Percentiles rank a stretch among this genome's conserved stretches.
phyloP scores from a whole-genome alignment of 2,113 vertebrate species.

The Naja naja region DNA sequence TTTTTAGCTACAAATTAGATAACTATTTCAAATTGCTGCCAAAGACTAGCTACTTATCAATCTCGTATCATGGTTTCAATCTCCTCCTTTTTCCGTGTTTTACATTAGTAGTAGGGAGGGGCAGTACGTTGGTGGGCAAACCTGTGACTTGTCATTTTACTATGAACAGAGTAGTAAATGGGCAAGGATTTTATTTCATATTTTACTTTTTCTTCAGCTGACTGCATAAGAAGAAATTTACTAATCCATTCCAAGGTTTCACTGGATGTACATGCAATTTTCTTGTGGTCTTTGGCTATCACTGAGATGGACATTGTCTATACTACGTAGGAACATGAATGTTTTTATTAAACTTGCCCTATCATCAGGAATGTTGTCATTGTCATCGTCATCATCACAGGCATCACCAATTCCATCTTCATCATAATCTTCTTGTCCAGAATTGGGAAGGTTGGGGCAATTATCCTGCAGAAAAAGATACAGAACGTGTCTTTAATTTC shows the following conservation, averaged over 20 bases:
- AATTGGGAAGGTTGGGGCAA: slow-evolving; percentile 94
- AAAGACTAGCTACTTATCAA: background rate
- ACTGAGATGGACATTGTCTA: background rate
- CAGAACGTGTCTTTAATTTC: background rate
- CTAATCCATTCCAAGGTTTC: background rate
- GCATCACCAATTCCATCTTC: slow-evolving; percentile 95
- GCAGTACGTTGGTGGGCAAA: background rate
- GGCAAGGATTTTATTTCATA: background rate
- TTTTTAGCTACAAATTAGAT: background rate
- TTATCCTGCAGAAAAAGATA: slow-evolving; percentile 82
- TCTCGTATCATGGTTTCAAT: background rate
- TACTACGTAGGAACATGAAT: background rate
- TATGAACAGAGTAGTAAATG: background rate
- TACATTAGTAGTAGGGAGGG: background rate
- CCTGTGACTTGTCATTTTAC: background rate
- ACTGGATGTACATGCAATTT: background rate
- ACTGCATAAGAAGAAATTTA: background rate
- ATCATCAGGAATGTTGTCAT: slow-evolving; percentile 92
- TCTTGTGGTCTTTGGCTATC: background rate
- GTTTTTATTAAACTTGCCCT: slow-evolving; percentile 75
- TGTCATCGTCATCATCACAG: slow-evolving; percentile 93
- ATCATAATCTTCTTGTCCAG: slow-evolving; percentile 97
- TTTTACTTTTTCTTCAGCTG: background rate
- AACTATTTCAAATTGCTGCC: background rate
- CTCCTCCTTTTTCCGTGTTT: background rate